These are phyloP conservation scores for Sprattus sprattus DNA, from an alignment of 2,113 vertebrate genomes.

Conservation along the genomic window DNA sequence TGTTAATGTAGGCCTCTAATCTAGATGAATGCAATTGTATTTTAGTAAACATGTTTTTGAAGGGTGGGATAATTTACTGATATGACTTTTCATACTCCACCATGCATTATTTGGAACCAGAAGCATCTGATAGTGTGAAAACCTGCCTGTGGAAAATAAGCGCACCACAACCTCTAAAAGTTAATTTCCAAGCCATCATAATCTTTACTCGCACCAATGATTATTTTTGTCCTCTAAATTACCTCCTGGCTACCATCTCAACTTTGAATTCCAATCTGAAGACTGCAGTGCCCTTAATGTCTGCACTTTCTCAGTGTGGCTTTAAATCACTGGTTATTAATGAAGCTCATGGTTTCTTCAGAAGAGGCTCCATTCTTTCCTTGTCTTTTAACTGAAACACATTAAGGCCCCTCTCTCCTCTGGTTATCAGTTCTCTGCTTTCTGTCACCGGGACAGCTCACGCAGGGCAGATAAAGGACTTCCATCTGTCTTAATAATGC, in stretches of 20 bases:
- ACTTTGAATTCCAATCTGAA: slow-evolving; percentile 16
- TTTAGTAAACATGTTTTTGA: too few relatives aligned
- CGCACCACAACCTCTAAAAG: neutral
- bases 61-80: too few relatives aligned
- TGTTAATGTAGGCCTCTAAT: too few relatives aligned
- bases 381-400: slow-evolving; percentile 31
- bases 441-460: slow-evolving; percentile 32
- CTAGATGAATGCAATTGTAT: too few relatives aligned
- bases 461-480: neutral
- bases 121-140: neutral
- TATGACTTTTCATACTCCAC: neutral
- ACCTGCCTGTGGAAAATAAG: neutral
- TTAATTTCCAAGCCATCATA: neutral
- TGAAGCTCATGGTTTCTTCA: slow-evolving; percentile 39
- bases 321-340: slow-evolving; percentile 49
- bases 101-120: neutral
- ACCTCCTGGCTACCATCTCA: slow-evolving; percentile 22
- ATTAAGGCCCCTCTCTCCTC: slow-evolving; percentile 17
- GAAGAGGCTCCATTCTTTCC: neutral
- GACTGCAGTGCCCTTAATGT: slow-evolving; percentile 9
- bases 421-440: slow-evolving; percentile 43
- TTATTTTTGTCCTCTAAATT: slow-evolving; percentile 27
- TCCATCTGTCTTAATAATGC: slow-evolving; percentile 35
- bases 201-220: neutral
- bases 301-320: slow-evolving; percentile 37